phyloP scores from a whole-genome alignment of 23 tunicate species.

The Diplosoma virens region DNA sequence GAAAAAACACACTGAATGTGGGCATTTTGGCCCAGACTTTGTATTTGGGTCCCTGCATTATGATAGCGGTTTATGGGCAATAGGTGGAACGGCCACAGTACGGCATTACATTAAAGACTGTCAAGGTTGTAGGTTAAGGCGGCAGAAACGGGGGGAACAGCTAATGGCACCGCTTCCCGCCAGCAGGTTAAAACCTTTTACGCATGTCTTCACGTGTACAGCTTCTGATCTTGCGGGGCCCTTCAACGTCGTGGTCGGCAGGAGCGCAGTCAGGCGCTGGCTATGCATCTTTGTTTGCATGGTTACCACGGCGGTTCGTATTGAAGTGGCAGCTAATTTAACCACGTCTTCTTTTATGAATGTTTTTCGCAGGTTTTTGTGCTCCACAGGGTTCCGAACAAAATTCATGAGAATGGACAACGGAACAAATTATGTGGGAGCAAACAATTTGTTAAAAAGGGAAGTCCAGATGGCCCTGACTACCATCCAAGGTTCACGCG shows the following conservation, averaged over 20 bases:
- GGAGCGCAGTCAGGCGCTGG: conserved; percentile 3
- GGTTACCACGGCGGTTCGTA: background rate
- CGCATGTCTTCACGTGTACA: background rate
- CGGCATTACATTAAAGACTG: background rate
- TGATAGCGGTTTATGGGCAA: background rate
- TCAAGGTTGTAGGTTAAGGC: conserved; percentile 1
- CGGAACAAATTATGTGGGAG: conserved; percentile 3
- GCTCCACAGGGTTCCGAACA: background rate
- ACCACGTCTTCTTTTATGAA: background rate
- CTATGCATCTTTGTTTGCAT: background rate
- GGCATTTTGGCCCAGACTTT: background rate
- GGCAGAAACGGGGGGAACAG: background rate
- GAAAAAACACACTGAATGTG: background rate
- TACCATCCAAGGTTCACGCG: background rate
- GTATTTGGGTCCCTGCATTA: background rate
- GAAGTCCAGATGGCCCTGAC: background rate
- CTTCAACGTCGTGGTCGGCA: background rate
- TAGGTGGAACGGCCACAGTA: background rate
- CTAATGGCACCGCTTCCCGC: conserved; percentile 10
- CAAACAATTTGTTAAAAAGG: background rate
- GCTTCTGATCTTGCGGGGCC: conserved; percentile 11
- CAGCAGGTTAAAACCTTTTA: background rate
- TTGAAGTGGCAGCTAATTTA: background rate
- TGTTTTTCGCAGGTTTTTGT: background rate
- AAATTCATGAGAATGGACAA: conserved; percentile 1